Evolutionary conservation across 2,113 vertebrate species (phyloP).

Genomic region (Cromileptes altivelis): DNA sequence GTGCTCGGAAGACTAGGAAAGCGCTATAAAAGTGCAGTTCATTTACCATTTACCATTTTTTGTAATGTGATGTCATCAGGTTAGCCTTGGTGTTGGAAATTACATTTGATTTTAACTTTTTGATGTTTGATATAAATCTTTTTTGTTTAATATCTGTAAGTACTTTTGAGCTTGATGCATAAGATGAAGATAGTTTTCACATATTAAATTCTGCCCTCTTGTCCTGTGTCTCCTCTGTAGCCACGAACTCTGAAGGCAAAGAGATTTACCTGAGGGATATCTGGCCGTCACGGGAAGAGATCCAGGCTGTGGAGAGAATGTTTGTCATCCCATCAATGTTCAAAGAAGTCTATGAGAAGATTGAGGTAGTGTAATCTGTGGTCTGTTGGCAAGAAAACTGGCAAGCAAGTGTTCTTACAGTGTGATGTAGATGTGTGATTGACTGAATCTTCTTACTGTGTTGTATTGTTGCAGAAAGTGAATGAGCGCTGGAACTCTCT

Average conservation of each 20-base stretch:
- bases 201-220: not conserved
- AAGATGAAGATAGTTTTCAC: not conserved
- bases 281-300: slow-evolving; percentile 96
- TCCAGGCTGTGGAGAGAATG: slow-evolving; percentile 91
- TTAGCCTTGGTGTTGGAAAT: not conserved
- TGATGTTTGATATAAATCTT: too few relatives aligned
- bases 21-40: too few relatives aligned
- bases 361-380: slow-evolving; percentile 86
- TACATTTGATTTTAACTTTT: not conserved
- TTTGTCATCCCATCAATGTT: slow-evolving; percentile 98
- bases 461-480: slow-evolving; percentile 85
- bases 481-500: slow-evolving; percentile 96
- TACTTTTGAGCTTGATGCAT: not conserved
- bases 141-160: not conserved
- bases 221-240: slow-evolving; percentile 68
- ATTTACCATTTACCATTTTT: not conserved
- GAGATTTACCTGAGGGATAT: slow-evolving; percentile 93
- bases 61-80: not conserved
- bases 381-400: not conserved
- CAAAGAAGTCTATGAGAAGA: slow-evolving; percentile 97
- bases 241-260: slow-evolving; percentile 86
- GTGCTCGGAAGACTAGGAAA: too few relatives aligned
- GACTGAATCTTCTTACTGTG: not conserved
- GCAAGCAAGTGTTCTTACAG: accelerated
- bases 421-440: accelerated